These are phyloP conservation scores for Sporophila hypoxantha DNA, from an alignment of 2,113 vertebrate species.

Conservation along the genomic window DNA sequence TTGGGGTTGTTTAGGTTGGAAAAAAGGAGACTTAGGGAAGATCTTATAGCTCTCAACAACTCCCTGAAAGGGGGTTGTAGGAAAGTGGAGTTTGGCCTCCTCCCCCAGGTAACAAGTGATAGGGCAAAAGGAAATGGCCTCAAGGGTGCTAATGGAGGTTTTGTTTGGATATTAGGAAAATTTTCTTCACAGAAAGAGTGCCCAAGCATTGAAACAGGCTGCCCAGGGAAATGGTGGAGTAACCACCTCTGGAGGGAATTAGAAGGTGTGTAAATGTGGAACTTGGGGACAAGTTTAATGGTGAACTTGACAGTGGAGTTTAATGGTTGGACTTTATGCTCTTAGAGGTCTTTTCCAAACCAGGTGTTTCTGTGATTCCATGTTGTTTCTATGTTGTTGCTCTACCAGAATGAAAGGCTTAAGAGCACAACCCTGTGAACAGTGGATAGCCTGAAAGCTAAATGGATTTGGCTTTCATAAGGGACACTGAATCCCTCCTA, in stretches of 20 bases:
- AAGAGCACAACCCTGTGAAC: neutral
- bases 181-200: neutral
- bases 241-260: neutral
- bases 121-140: neutral
- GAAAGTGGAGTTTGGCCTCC: neutral
- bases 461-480: neutral
- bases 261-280: neutral
- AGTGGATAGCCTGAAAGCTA: neutral
- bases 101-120: neutral
- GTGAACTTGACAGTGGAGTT: neutral
- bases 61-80: neutral
- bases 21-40: neutral
- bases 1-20: neutral
- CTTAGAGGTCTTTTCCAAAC: neutral
- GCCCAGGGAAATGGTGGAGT: neutral
- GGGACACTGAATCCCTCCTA: neutral
- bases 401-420: neutral
- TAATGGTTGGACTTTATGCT: neutral
- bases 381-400: neutral
- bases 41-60: neutral
- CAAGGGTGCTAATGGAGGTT: neutral
- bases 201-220: neutral
- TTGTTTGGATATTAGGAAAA: neutral
- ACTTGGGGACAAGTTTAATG: neutral
- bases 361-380: neutral